A percentile compares a stretch with the other conserved stretches of the same genome.
These are phyloP conservation scores for Neodiprion lecontei DNA, from an alignment of 1,140 invertebrate species.

Conservation along the genomic window DNA sequence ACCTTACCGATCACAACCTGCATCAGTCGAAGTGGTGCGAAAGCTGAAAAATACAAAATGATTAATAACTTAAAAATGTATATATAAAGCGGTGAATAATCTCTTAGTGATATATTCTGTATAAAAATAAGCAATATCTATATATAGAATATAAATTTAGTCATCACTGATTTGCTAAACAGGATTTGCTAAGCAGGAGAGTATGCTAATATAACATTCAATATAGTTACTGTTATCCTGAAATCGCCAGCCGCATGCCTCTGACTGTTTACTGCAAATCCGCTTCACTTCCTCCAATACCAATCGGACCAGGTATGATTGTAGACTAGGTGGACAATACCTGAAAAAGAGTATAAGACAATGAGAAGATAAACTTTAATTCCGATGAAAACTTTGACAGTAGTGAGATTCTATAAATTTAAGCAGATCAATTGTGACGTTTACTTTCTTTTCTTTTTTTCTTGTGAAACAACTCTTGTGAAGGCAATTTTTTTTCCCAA, in stretches of 20 bases:
- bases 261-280: constrained; percentile 68
- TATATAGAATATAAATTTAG: too few relatives aligned
- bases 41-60: constrained; percentile 65
- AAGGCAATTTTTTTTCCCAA: too few relatives aligned
- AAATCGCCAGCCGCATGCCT: constrained; percentile 66
- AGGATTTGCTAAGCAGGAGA: too few relatives aligned
- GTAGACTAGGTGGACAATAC: constrained; percentile 71
- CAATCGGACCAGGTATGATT: constrained; percentile 69
- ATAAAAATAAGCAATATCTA: too few relatives aligned
- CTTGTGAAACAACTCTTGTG: constrained; percentile 38
- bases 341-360: constrained; percentile 60
- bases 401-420: too few relatives aligned
- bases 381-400: constrained; percentile 16
- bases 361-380: constrained; percentile 11
- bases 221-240: constrained; percentile 64
- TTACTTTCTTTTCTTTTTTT: constrained; percentile 17
- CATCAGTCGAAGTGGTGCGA: constrained; percentile 75
- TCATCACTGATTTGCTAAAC: too few relatives aligned
- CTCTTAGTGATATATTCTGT: too few relatives aligned
- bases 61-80: not conserved
- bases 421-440: too few relatives aligned
- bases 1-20: constrained; percentile 74
- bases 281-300: constrained; percentile 71
- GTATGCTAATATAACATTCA: too few relatives aligned
- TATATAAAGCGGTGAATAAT: too few relatives aligned